Conservation (phyloP, 92 coral and sea anemone species). For the Micromussa lordhowensis region DNA sequence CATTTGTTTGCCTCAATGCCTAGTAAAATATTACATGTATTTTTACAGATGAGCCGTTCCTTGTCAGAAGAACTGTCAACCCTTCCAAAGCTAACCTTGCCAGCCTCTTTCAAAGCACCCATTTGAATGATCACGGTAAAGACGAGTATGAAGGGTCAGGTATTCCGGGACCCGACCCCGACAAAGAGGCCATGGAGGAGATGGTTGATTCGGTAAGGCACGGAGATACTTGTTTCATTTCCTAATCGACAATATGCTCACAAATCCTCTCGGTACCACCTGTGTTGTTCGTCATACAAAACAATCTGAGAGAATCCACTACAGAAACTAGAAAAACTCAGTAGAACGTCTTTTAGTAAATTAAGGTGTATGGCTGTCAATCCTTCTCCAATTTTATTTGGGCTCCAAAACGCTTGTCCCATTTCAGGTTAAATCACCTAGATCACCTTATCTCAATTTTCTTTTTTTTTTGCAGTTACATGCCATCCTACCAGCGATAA, state of each 20-base stretch:
- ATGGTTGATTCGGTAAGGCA: constrained; percentile 1
- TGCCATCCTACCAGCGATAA: not conserved
- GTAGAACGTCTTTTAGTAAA: too few relatives aligned
- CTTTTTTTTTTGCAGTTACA: not conserved
- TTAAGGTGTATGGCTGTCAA: too few relatives aligned
- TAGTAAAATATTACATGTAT: not conserved
- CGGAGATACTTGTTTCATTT: not conserved
- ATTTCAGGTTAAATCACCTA: too few relatives aligned
- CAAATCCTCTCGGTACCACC: too few relatives aligned
- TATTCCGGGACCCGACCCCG: not conserved
- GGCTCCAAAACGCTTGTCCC: too few relatives aligned
- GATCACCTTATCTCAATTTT: not conserved
- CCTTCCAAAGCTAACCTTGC: not conserved
- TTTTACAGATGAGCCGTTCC: not conserved
- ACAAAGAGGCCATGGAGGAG: not conserved
- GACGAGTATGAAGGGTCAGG: constrained; percentile 1
- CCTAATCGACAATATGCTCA: too few relatives aligned
- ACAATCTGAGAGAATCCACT: too few relatives aligned
- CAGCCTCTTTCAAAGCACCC: not conserved
- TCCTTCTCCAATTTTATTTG: too few relatives aligned
- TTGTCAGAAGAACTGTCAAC: not conserved
- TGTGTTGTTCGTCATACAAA: too few relatives aligned
- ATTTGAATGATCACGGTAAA: not conserved
- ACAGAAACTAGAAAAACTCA: too few relatives aligned
- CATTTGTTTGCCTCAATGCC: not conserved